Conservation (phyloP, 2,113 vertebrate genomes). For the Esox niger region DNA sequence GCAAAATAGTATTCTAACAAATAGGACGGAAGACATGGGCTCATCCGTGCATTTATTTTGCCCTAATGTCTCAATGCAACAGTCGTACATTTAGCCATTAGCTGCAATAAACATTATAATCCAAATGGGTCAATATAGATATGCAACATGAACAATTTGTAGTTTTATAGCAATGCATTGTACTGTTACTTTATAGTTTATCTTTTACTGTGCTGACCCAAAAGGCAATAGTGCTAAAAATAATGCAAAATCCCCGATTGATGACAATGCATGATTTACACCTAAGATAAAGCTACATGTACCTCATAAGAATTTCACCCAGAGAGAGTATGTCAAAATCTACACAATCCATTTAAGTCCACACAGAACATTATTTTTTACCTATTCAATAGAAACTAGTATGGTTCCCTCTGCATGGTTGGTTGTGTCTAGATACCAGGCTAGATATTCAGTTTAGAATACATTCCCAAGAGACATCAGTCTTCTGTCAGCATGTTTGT, state of each 20-base stretch:
- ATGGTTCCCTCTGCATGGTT: constrained; percentile 58
- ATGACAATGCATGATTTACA: background rate
- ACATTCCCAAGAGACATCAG: constrained; percentile 31
- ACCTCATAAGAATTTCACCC: background rate
- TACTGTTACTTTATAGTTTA: background rate
- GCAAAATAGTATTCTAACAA: no score
- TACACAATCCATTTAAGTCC: background rate
- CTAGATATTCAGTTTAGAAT: constrained; percentile 33
- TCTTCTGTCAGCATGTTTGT: constrained; percentile 48
- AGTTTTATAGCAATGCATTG: background rate
- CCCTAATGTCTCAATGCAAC: background rate
- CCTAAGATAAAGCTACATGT: background rate
- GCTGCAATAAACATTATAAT: background rate
- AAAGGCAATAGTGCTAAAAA: background rate
- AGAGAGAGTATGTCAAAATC: no score
- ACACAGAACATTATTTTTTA: constrained; percentile 18
- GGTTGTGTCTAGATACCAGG: constrained; percentile 15
- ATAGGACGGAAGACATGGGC: no score
- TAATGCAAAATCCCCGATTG: background rate
- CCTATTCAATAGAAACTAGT: constrained; percentile 23
- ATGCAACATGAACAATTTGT: background rate
- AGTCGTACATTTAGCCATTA: constrained; percentile 17
- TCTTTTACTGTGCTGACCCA: background rate
- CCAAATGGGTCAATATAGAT: background rate
- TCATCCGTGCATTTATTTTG: background rate